Percentiles rank a stretch among this genome's conserved stretches.
Evolutionary conservation across 2,113 vertebrate genomes (phyloP).

Genomic region (Lota lota): DNA sequence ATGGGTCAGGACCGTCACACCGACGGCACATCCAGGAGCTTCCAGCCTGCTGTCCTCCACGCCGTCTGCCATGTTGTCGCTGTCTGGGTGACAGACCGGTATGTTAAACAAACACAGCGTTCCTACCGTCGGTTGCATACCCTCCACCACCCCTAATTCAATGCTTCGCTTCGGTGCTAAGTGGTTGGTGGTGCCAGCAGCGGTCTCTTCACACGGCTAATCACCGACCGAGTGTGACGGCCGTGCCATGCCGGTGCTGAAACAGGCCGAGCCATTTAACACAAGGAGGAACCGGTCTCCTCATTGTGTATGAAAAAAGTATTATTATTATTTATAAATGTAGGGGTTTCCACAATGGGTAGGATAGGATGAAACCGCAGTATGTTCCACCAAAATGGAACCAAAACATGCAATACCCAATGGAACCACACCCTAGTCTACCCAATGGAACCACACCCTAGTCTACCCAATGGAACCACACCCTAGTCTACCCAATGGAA

Average conservation of each 20-base stretch:
- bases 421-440: too few relatives aligned
- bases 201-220: conserved; percentile 30
- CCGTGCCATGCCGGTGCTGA: conserved; percentile 6
- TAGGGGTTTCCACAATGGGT: neutral
- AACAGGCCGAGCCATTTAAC: conserved; percentile 6
- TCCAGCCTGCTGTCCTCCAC: neutral
- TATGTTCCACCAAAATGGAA: too few relatives aligned
- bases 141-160: conserved; percentile 2
- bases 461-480: too few relatives aligned
- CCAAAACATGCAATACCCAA: too few relatives aligned
- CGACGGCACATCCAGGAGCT: too few relatives aligned
- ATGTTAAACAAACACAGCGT: conserved; percentile 21
- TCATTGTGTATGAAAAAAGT: neutral
- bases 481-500: too few relatives aligned
- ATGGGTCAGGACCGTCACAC: neutral
- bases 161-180: conserved; percentile 33
- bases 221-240: conserved; percentile 30
- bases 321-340: neutral
- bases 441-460: too few relatives aligned
- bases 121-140: neutral
- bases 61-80: neutral
- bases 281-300: conserved; percentile 11
- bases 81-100: conserved; percentile 25
- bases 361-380: neutral
- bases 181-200: conserved; percentile 13